Evolutionary conservation across 2,797 vertebrate genomes (phyloP), one percentile per base, ranked within the genome.

Genomic region (Dryobates pubescens): DNA sequence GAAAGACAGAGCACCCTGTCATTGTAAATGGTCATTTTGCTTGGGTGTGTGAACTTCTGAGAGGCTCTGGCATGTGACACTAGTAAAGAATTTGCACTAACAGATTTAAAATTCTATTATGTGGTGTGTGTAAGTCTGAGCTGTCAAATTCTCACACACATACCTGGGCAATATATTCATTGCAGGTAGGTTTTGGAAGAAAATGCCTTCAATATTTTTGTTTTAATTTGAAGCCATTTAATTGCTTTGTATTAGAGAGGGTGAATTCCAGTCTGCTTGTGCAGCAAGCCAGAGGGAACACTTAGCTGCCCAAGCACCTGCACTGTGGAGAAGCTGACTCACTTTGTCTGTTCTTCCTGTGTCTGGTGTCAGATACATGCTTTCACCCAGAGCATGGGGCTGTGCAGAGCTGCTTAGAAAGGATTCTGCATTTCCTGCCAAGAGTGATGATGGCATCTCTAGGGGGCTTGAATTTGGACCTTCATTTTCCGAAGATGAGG

Each of bases 21-120:
- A 29, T 57, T 79, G 17, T 88, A 91, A 95, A 92, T 90, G 83
- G 30, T 47, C 79, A 67, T 34, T 93, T 95, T 95, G 27, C 18
- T 90, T 41, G 73, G 54, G 14, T 63, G 70, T 88, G 53, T 57
- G 82, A 88, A 86, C 70, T 73, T 68, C 32, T 64, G 47, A 88
- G 71, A 77, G 57, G 20, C 71, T 92, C 68, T 73, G 80, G 75
- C 58, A 24, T 80, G 10, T 32, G 85, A 6, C 30, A 73, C 24
- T 29, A 18, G 54, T 70, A 59, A 72, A 34, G 59, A 65, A 79
- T 61, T 74, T 32, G 47, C 0, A 0, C 7, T n/a, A 9, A 57
- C 13, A 41, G 5, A 47, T 68, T 49, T 36, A 4, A 49, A 56
- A 13, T 68, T 77, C 15, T 2, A 0, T 81, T 63, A 29, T 43